Evolutionary conservation across 2,113 vertebrate genomes (phyloP), one percentile per base, ranked within the genome.

Genomic region (Cisticola juncidis): DNA sequence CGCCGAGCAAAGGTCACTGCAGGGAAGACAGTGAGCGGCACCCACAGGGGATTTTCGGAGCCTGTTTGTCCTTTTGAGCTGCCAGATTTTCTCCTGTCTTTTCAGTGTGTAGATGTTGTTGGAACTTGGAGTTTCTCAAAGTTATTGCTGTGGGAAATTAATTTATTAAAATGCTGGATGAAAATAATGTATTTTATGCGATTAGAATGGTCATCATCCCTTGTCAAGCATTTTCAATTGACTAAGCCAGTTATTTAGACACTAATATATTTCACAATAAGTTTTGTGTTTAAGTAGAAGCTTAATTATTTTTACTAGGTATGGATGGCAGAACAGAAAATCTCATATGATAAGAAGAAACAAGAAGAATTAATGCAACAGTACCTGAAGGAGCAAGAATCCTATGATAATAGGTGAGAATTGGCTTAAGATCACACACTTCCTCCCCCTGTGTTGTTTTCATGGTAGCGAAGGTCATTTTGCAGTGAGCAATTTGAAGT

Each of bases 281-380:
- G 3, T 53, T 71, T 62, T 87, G 11, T 62, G 3, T 81, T 74
- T 66, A 95, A 73, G 38, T 38, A 51, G 64, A 91, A 90, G 45
- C 24, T 18, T 57, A 21, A n/a, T 71, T 92, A 77, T 95, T 86
- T 89, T 97, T 76, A 73, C 72, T 95, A 99, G 99, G 99, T 99
- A 98, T 99, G 99, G 99, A 99, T 99, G 96, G 99, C 99, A 31
- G 99, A 99, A 92, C 99, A 99, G 97, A 99, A 99, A 96, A 98
- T 99, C 89, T 99, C 98, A 1, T 99, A 99, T 84, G 99, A 99
- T 53, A 99, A 99, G 97, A 99, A 98, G 96, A 99, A 99, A 96
- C 99, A 99, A 95, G 99, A 99, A 96, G 99, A 99, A 57, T 97
- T 99, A 81, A 99, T 99, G 99, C 98, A 99, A 90, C 99, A 99